Evolutionary conservation across 1,140 invertebrate genomes (phyloP).

Genomic region (Laodelphax striatellus): DNA sequence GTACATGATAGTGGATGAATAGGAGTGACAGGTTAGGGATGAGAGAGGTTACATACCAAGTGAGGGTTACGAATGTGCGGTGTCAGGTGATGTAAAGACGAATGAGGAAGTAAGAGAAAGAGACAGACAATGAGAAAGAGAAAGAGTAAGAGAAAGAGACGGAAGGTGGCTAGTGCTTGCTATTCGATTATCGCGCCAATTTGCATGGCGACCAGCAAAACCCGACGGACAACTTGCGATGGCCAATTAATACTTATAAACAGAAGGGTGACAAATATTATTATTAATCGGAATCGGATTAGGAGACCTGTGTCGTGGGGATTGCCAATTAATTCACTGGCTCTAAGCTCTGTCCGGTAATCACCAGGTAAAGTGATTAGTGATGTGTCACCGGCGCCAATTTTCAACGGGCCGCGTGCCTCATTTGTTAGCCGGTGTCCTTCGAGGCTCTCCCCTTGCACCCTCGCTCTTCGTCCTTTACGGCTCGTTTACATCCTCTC

Average conservation of each 20-base stretch:
- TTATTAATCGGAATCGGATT: slow-evolving; percentile 1
- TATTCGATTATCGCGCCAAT: not conserved
- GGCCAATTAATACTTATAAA: slow-evolving; percentile 3
- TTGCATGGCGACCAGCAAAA: not conserved
- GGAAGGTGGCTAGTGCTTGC: not conserved
- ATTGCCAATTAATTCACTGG: not conserved
- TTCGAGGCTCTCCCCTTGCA: too few relatives aligned
- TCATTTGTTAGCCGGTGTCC: too few relatives aligned
- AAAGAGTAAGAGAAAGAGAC: not conserved
- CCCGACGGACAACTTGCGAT: not conserved
- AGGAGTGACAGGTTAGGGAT: too few relatives aligned
- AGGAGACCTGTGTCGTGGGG: not conserved
- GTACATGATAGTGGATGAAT: too few relatives aligned
- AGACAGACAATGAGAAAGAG: not conserved
- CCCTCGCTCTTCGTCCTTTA: too few relatives aligned
- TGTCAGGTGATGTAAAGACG: too few relatives aligned
- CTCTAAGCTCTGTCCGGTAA: not conserved
- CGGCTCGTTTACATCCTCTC: too few relatives aligned
- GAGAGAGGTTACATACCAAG: too few relatives aligned
- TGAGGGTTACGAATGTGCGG: too few relatives aligned
- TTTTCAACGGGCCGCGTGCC: too few relatives aligned
- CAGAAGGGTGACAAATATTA: slow-evolving; percentile 2
- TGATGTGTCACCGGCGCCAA: not conserved
- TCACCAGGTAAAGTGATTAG: slow-evolving; percentile 1
- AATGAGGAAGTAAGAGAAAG: not conserved